phyloP scores from a whole-genome alignment of 30 jellyfish, hydroid and myxozoan species.

The Nemopilema nomurai region DNA sequence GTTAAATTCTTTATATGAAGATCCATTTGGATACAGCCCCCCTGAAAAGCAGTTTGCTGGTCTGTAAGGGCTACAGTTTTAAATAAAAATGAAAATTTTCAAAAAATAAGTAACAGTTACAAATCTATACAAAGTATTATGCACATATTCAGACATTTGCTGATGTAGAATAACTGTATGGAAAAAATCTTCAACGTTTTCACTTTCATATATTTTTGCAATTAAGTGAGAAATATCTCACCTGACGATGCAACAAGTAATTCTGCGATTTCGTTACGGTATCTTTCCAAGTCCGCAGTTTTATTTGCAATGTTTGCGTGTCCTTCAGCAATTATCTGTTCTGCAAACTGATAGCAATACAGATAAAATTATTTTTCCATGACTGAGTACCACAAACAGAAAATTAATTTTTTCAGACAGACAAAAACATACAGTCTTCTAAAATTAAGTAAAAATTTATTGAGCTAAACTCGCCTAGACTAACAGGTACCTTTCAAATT shows the following conservation, averaged over 20 bases:
- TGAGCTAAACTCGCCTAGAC: not conserved
- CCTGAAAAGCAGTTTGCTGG: not conserved
- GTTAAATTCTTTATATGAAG: not conserved
- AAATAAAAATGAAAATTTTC: not conserved
- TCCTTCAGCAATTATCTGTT: not conserved
- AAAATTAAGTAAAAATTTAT: not conserved
- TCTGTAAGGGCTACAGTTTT: not conserved
- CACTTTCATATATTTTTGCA: not conserved
- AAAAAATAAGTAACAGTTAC: not conserved
- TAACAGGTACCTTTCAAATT: constrained; percentile 1
- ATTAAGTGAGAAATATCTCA: not conserved
- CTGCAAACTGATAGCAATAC: not conserved
- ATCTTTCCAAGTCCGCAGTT: not conserved
- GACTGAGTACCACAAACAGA: not conserved
- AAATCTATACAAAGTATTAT: not conserved
- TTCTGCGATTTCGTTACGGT: constrained; percentile 6
- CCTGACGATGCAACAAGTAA: constrained; percentile 9
- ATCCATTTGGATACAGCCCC: too few species aligned
- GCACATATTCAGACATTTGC: not conserved
- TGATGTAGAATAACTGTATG: not conserved
- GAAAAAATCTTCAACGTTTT: not conserved
- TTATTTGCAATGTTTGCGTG: not conserved
- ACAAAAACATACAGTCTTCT: not conserved
- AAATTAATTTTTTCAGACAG: not conserved
- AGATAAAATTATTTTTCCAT: not conserved